Conservation (phyloP, 2,797 vertebrate genomes). For the Phaenicophaeus curvirostris region DNA sequence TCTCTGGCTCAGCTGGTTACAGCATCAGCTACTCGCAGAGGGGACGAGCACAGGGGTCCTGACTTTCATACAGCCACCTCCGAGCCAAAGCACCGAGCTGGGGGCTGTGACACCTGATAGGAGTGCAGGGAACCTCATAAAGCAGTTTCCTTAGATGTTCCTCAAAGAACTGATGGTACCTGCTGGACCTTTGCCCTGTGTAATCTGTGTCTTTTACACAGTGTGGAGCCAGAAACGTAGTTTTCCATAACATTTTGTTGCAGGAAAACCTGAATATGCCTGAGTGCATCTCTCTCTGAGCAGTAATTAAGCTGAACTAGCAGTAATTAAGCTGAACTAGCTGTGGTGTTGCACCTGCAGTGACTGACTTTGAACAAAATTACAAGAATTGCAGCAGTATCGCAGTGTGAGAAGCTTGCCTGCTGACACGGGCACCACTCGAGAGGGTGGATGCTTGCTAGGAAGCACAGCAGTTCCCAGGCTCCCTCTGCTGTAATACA, state of each 20-base stretch:
- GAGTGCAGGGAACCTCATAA: neutral
- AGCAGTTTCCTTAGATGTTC: neutral
- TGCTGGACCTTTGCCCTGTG: accelerated
- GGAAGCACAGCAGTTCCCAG: accelerated
- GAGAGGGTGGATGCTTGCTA: neutral
- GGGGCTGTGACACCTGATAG: no score
- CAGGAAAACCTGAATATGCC: neutral
- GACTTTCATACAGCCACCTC: neutral
- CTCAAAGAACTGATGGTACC: neutral
- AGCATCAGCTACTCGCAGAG: accelerated
- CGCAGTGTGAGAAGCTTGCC: accelerated
- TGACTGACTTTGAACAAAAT: neutral
- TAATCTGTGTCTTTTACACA: accelerated
- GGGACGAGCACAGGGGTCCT: accelerated
- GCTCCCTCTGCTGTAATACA: neutral
- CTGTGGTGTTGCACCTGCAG: neutral
- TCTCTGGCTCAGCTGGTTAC: neutral
- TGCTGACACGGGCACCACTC: no score
- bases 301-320: neutral
- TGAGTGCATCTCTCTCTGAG: accelerated
- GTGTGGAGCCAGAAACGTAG: accelerated
- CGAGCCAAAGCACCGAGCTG: accelerated
- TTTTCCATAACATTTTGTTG: neutral
- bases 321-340: no score
- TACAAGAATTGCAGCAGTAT: neutral